phyloP scores from a whole-genome alignment of 2,888 invertebrate genomes.

The Nephrotoma flavescens region DNA sequence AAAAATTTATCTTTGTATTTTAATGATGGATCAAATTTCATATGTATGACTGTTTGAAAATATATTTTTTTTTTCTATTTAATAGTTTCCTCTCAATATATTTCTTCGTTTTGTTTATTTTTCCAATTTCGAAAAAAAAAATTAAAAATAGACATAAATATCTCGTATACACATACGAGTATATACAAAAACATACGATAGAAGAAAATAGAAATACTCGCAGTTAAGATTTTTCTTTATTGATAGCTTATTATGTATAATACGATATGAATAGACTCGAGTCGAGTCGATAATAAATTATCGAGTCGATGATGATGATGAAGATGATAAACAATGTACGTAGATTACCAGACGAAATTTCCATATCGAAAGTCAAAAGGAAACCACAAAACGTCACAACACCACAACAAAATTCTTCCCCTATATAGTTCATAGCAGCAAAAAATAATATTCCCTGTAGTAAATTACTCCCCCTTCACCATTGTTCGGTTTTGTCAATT shows the following conservation, averaged over 20 bases:
- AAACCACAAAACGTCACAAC: not conserved
- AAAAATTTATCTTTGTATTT: not conserved
- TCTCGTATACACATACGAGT: not conserved
- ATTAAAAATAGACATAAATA: not conserved
- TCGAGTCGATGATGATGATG: not conserved
- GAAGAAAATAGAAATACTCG: not conserved
- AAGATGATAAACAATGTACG: not conserved
- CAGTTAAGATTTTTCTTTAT: not conserved
- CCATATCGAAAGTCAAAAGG: not conserved
- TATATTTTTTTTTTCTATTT: not conserved
- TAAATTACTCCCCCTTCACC: not conserved
- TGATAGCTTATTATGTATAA: not conserved
- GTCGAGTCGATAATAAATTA: not conserved
- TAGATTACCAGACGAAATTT: not conserved
- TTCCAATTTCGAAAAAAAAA: not conserved
- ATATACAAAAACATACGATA: not conserved
- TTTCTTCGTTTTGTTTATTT: not conserved
- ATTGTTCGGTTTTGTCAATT: not conserved
- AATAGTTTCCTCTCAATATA: not conserved
- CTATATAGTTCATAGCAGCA: not conserved
- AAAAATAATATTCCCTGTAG: not conserved
- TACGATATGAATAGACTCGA: not conserved
- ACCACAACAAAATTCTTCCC: not conserved
- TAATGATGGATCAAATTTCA: not conserved
- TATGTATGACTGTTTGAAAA: not conserved